Base-by-base conservation (phyloP, 2,797 vertebrate genomes). In the Silurus lanzhouensis region DNA sequence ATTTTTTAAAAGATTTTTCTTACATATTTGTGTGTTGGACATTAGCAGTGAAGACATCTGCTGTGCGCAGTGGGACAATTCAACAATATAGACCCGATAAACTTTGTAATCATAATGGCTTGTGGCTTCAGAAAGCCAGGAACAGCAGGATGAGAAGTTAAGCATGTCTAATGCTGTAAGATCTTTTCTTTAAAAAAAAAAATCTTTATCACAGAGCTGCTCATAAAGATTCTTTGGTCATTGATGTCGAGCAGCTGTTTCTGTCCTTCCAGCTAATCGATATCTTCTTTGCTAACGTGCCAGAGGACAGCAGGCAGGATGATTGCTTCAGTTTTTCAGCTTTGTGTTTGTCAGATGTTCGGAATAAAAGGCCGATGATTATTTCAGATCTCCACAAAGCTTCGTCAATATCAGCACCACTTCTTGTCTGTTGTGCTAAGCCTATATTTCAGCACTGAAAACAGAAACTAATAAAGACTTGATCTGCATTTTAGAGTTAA, bases 251-350 rank as follows among this genome's bases (percentile, higher is more conserved):
- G 57, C 20, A 31, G 60, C 60, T 81, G 84, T 52, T 74, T 85
- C 68, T 48, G 19, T 22, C 60, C 14, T 2, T 85, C 68, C 75
- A 46, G 72, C 78, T 25, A 82, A 74, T 85, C 78, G 46, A 81
- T 85, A 81, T 63, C 64, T 79, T 57, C 83, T 84, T 85, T 74
- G 84, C 48, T 85, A 64, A 81, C 13, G 25, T 66, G 60, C 79
- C 46, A 66, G n/a, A 60, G 25, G 52, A 60, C 67, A 74, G 52
- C 67, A 63, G 67, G 64, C 46, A 66, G 20, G 9, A 27, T 2
- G 38, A 20, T 70, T 2, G 57, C 52, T 79, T 68, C 14, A 44
- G 58, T 61, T 61, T 78, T 78, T 78, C 20, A 44, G 57, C 58
- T 61, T 76, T 78, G 6, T 80, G 78, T 66, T 64, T n/a, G 31